A percentile compares a stretch with the other conserved stretches of the same genome.
Evolutionary conservation across 2,797 vertebrate genomes (phyloP).

Genomic region (Oceanodroma leucorhoa): DNA sequence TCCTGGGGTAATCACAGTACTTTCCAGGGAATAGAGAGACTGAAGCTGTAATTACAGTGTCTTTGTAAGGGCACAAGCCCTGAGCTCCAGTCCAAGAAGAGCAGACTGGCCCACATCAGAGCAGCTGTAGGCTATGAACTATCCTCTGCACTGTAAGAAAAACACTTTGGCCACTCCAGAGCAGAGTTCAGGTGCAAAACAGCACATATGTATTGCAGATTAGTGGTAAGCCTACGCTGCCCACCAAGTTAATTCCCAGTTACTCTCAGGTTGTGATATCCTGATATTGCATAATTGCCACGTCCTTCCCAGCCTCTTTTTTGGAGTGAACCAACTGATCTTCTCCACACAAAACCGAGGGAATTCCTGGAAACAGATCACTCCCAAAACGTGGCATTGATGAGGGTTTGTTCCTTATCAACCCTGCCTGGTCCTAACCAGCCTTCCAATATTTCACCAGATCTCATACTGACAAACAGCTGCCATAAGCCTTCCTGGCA

Average conservation of each 20-base stretch:
- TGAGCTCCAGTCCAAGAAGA: neutral
- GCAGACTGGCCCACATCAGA: neutral
- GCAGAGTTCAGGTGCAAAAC: neutral
- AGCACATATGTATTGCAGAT: fast-evolving
- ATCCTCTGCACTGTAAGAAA: neutral
- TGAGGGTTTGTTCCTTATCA: neutral
- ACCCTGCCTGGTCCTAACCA: neutral
- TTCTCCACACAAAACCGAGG: neutral
- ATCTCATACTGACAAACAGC: neutral
- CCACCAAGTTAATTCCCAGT: neutral
- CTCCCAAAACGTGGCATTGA: neutral
- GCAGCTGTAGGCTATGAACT: neutral
- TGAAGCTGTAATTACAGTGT: neutral
- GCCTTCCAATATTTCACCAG: neutral
- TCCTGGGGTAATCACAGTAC: neutral
- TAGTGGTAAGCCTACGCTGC: fast-evolving
- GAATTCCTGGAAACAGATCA: neutral
- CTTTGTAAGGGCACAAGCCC: neutral
- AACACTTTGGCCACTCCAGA: neutral
- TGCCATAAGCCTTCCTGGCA: neutral
- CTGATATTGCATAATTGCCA: neutral
- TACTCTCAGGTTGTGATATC: neutral
- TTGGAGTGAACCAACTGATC: neutral
- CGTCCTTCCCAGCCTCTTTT: neutral
- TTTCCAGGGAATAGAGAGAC: neutral